Percentiles rank a stretch among this genome's conserved stretches.
Evolutionary conservation across 2,113 vertebrate species (phyloP).

Genomic region (Burhinus bistriatus): DNA sequence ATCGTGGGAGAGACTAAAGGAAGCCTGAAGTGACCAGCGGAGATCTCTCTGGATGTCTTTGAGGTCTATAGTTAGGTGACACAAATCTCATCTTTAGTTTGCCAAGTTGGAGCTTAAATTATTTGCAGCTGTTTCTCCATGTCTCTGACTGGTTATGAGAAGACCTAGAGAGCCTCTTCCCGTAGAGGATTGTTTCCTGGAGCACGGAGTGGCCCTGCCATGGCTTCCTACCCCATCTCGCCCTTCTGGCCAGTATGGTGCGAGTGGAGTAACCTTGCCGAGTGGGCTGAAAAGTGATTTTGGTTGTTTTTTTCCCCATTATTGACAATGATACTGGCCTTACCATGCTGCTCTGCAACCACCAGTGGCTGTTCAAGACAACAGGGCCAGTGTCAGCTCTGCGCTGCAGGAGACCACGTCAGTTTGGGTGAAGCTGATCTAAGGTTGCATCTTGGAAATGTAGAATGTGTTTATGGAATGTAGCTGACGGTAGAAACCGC

Average conservation of each 20-base stretch:
- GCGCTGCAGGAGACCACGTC: neutral
- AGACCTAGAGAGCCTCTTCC: neutral
- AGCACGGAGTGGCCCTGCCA: neutral
- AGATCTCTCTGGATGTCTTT: neutral
- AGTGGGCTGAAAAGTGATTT: neutral
- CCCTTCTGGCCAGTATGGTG: neutral
- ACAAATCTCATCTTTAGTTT: neutral
- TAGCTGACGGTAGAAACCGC: neutral
- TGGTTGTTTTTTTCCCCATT: neutral
- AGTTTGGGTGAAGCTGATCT: neutral
- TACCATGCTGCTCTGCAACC: fast-evolving
- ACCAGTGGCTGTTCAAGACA: fast-evolving
- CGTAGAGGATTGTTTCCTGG: neutral
- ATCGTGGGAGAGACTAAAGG: neutral
- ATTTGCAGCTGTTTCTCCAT: neutral
- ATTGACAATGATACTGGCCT: neutral
- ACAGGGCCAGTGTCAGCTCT: fast-evolving
- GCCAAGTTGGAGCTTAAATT: neutral
- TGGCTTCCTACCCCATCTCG: neutral
- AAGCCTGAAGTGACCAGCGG: neutral
- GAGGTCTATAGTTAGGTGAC: neutral
- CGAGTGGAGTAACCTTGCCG: neutral
- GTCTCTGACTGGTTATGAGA: neutral
- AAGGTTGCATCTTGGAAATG: neutral
- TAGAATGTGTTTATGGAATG: neutral